Conservation (phyloP, 2,888 invertebrate species). For the Aphidoletes aphidimyza region DNA sequence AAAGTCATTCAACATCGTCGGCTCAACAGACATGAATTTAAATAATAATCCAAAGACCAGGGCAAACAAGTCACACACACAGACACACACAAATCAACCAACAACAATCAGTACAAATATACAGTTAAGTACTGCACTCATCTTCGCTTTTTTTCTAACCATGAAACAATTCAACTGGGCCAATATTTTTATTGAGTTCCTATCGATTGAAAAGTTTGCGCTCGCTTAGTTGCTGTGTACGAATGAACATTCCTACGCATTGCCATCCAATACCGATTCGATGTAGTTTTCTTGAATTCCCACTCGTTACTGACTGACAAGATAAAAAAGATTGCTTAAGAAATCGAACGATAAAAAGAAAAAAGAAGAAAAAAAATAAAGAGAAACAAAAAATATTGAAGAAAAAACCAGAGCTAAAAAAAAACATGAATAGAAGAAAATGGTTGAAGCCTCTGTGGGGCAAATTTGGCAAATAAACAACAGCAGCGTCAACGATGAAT, state of each 20-base stretch:
- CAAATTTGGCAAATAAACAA: conserved; percentile 26
- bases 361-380: background rate
- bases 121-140: too few species aligned
- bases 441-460: background rate
- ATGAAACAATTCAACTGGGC: background rate
- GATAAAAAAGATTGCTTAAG: too few species aligned
- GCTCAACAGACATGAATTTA: background rate
- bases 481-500: background rate
- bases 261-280: background rate
- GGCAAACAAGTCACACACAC: too few species aligned
- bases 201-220: background rate
- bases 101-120: too few species aligned
- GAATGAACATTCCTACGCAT: background rate
- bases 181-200: background rate
- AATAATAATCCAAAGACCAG: too few species aligned
- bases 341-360: background rate
- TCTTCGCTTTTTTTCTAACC: too few species aligned
- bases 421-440: background rate
- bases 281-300: background rate
- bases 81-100: too few species aligned
- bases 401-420: background rate
- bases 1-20: background rate
- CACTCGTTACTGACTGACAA: background rate
- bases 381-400: too few species aligned
- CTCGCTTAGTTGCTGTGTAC: too few species aligned